Evolutionary conservation across 1,140 invertebrate genomes (phyloP), one percentile per base, ranked within the genome.

Genomic region (Hylaeus anthracinus): DNA sequence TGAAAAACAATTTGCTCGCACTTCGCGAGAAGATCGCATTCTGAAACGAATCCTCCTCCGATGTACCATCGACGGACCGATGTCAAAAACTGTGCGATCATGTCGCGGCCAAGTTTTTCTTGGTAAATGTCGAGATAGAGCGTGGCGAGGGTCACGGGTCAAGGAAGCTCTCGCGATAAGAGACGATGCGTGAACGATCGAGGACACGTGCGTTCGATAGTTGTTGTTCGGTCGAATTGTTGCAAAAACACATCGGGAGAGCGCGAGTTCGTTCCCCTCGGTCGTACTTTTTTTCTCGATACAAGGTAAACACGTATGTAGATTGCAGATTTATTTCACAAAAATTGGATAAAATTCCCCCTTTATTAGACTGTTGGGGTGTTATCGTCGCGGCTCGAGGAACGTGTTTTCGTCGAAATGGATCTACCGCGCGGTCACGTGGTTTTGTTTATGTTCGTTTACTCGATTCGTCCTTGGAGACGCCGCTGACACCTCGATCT

Each of bases 111-210:
- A 15, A 26, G 15, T 58, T 41, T 66, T 56, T 72, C n/a, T 9
- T 15, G 45, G 12, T 9, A 5, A 9, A 26, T 9, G n/a, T 1
- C 1, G n/a, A 48, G 51, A 79, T 65, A 73, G 9, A 61, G 41
- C 37, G 43, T 2, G 51, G 9, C 51, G 55, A 37, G 41, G 48
- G 70, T 66, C 43, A 58, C 10, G 41, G 71, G 61, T 79, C 77
- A 79, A 79, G 77, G 71, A 48, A 60, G 3, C 43, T 58, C 58
- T 60, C 6, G 14, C 8, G 63, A 79, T 73, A 73, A 56, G 5
- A 14, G 3, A 4, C 39, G 48, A 6, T 5, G 10, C 61, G 41
- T 12, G 70, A 0, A 58, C 5, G 41, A 0, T 14, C 43, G 51
- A 45, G 41, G 12, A 15, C 64, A 10, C 9, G 15, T 51, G 10